These are phyloP conservation scores for Saccostrea cuccullata DNA, from an alignment of 1,140 invertebrate species.

Conservation along the genomic window DNA sequence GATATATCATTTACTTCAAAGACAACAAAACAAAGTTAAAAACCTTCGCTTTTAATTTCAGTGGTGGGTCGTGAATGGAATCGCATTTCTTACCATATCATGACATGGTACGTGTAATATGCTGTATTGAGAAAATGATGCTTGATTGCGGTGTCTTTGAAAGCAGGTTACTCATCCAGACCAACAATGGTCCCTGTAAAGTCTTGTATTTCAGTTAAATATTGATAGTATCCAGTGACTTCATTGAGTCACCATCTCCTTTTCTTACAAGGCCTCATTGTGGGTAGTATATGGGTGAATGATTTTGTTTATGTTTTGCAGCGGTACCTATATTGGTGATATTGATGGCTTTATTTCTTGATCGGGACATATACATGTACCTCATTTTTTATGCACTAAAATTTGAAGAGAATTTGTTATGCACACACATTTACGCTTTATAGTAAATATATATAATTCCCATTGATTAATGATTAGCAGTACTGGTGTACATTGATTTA, in stretches of 20 bases:
- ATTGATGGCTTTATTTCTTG: background rate
- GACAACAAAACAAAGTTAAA: background rate
- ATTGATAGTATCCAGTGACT: background rate
- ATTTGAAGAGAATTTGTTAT: too few species aligned
- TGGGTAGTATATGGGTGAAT: background rate
- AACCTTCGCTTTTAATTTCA: background rate
- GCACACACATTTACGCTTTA: too few species aligned
- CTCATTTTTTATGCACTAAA: too few species aligned
- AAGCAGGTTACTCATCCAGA: background rate
- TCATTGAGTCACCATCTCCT: background rate
- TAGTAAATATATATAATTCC: too few species aligned
- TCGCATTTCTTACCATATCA: background rate
- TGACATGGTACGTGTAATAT: background rate
- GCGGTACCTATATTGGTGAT: background rate
- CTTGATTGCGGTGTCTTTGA: background rate
- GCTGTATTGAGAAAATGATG: background rate
- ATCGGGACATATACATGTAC: too few species aligned
- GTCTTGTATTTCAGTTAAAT: constrained; percentile 32
- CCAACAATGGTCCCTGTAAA: background rate
- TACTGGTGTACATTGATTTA: too few species aligned
- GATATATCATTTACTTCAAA: background rate
- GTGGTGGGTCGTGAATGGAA: background rate
- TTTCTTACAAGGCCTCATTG: background rate
- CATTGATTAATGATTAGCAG: too few species aligned
- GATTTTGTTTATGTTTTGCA: background rate